These are phyloP conservation scores for Ia io DNA, from an alignment of 2,113 vertebrate species.

Conservation along the genomic window DNA sequence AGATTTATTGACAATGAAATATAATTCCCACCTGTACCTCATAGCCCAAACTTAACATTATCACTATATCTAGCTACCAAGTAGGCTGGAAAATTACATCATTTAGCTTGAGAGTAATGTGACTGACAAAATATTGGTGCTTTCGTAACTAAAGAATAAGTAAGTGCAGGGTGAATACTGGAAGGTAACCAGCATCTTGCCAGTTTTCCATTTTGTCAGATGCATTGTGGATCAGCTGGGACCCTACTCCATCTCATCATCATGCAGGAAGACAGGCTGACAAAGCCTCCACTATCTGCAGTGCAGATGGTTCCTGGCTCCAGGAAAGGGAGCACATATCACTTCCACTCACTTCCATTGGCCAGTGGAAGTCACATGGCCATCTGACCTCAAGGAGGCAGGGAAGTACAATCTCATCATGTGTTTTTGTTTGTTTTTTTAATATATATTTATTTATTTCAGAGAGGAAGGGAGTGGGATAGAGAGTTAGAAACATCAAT, in stretches of 20 bases:
- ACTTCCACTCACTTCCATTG: neutral
- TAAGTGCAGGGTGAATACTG: neutral
- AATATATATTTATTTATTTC: too few relatives aligned
- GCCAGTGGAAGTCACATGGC: neutral
- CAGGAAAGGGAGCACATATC: neutral
- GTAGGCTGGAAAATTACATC: neutral
- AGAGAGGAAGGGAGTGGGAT: too few relatives aligned
- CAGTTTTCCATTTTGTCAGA: neutral
- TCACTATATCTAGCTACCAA: neutral
- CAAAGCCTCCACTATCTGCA: neutral
- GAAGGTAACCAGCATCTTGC: neutral
- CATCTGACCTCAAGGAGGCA: neutral
- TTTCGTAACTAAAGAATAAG: neutral
- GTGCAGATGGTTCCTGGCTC: neutral
- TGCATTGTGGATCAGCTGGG: neutral
- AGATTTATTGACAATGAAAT: neutral
- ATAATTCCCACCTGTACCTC: neutral
- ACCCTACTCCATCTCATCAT: neutral
- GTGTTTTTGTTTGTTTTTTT: neutral
- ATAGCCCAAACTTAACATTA: neutral
- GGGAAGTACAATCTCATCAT: neutral
- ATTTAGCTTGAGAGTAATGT: neutral
- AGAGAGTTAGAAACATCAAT: too few relatives aligned
- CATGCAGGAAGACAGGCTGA: neutral
- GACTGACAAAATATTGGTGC: neutral